Base-by-base conservation (phyloP, 2,797 vertebrate species). In the Acipenser transmontanus region DNA sequence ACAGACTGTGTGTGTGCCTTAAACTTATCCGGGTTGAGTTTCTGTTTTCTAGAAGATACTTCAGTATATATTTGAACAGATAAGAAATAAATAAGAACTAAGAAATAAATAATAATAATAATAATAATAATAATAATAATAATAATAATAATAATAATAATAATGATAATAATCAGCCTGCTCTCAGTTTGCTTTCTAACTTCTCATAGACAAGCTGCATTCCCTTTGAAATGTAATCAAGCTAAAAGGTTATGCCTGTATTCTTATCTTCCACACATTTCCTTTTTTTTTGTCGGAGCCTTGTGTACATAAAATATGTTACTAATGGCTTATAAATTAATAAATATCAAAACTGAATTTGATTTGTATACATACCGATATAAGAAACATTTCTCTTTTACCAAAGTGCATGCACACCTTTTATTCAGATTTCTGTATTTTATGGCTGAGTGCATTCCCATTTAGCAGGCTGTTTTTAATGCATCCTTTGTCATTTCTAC, bases 261-360 rank as follows among this genome's bases (percentile, higher is more conserved):
- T 80, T 79, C 79, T 79, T 83, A 77, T 78, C 72, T 74, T 72
- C 76, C 84, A 82, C 82, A 77, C 70, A 69, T 67, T 63, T 47
- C 68, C 65, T 77, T 62, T 73, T 34, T 68, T 77, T 84, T 86
- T 86, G 80, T 88, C 83, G 81, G 74, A 77, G 82, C 84, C 85
- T 83, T 89, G 89, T 89, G 89, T 89, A 77, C 71, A 73, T 76
- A 78, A 89, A 89, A 87, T 86, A 83, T 83, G 79, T 87, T 87
- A 88, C 88, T 90, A 91, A 91, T 88, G 88, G 88, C 80, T 89
- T 85, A 90, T 91, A 80, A 91, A 90, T 91, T 89, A 91, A 84
- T 89, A 87, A 91, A 77, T 74, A 82, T 80, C 80, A 80, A 83
- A 86, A 85, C 82, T 80, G 84, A 86, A 88, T 87, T 85, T 77